These are phyloP conservation scores for Doryteuthis pealeii DNA, from an alignment of 1,140 invertebrate genomes.

Conservation along the genomic window DNA sequence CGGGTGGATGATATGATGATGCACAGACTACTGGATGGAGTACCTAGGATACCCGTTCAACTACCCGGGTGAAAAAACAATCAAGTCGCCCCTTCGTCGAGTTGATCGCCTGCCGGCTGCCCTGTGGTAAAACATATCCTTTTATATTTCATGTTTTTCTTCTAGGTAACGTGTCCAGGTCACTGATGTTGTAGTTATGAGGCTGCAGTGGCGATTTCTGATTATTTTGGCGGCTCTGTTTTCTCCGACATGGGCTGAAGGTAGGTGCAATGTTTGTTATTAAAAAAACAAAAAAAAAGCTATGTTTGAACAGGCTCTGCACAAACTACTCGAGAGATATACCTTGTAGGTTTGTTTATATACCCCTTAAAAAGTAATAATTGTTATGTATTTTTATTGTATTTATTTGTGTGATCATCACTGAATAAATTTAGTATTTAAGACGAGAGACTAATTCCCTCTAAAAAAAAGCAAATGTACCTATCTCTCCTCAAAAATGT, in stretches of 20 bases:
- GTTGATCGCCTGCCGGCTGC: not conserved
- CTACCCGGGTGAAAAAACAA: conserved; percentile 5
- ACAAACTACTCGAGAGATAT: too few relatives aligned
- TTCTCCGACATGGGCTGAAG: conserved; percentile 5
- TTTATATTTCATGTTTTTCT: conserved; percentile 9
- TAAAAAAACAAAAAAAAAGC: not conserved
- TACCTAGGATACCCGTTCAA: conserved; percentile 5
- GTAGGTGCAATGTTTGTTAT: not conserved
- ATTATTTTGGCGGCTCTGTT: conserved; percentile 5
- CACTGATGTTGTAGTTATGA: conserved; percentile 5
- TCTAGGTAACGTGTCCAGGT: conserved; percentile 3
- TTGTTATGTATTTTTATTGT: too few relatives aligned
- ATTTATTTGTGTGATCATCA: too few relatives aligned
- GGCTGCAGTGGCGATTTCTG: not conserved
- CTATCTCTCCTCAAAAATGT: too few relatives aligned
- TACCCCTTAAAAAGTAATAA: too few relatives aligned
- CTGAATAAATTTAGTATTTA: too few relatives aligned
- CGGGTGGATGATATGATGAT: not conserved
- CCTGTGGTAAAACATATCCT: conserved; percentile 4
- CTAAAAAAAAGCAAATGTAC: too few relatives aligned
- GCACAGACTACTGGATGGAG: not conserved
- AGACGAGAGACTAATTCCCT: too few relatives aligned
- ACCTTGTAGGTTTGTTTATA: too few relatives aligned
- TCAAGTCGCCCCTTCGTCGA: not conserved
- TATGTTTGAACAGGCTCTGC: not conserved